Conservation (phyloP, 1,140 invertebrate genomes). For the Colletes gigas region DNA sequence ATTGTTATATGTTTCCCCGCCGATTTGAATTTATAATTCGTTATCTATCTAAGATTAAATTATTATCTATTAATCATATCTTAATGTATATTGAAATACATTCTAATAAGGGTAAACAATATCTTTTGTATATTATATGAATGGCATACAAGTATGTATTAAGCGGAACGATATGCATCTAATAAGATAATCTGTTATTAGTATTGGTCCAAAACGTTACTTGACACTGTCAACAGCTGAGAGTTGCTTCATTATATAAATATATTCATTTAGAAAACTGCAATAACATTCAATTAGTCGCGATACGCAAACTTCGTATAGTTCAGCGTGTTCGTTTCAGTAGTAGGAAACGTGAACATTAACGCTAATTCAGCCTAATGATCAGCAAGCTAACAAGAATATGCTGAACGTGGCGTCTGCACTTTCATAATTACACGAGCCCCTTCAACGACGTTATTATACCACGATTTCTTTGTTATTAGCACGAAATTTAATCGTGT, state of each 20-base stretch:
- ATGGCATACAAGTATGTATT: no score
- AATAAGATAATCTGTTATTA: no score
- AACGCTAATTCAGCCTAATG: constrained; percentile 45
- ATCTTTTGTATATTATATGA: no score
- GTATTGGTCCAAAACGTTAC: neutral
- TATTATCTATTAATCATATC: no score
- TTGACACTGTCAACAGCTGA: neutral
- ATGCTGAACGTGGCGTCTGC: constrained; percentile 42
- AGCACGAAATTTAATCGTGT: neutral
- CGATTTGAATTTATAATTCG: no score
- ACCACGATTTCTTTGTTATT: neutral
- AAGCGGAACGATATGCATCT: no score
- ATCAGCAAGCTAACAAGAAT: constrained; percentile 40
- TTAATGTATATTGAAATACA: no score
- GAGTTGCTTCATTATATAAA: neutral
- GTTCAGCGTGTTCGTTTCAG: neutral
- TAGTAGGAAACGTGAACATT: neutral
- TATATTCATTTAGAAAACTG: neutral
- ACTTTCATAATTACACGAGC: constrained; percentile 32
- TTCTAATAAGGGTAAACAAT: no score
- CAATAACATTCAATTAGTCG: neutral
- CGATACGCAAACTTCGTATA: neutral
- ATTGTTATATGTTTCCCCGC: no score
- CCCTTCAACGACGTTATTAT: neutral
- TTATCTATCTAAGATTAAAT: no score